Evolutionary conservation across 2,113 vertebrate genomes (phyloP).

Genomic region (Rattus norvegicus): DNA sequence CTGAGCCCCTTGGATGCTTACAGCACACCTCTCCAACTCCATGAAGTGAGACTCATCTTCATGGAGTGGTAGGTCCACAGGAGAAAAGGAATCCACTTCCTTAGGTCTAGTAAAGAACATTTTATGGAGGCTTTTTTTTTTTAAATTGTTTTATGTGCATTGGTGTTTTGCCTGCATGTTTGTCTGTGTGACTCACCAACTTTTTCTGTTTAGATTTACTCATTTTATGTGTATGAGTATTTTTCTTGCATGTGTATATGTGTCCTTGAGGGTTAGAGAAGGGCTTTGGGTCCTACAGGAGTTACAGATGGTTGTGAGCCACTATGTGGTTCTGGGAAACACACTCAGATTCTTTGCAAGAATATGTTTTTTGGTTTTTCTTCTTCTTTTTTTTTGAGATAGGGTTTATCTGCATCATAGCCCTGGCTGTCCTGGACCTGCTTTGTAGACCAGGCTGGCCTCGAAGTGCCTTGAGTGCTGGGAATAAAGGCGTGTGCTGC

Average conservation of each 20-base stretch:
- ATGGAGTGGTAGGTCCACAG: neutral
- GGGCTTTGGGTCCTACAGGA: neutral
- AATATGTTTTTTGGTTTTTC: neutral
- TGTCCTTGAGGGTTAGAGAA: neutral
- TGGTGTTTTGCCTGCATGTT: no score
- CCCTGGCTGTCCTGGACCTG: no score
- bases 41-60: neutral
- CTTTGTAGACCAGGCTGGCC: no score
- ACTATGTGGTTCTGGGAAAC: neutral
- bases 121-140: neutral
- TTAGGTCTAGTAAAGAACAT: neutral
- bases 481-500: no score
- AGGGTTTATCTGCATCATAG: no score
- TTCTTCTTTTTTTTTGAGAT: no score
- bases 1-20: neutral
- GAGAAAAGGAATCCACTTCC: neutral
- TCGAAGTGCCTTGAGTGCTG: no score
- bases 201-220: neutral
- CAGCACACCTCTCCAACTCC: neutral
- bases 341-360: neutral
- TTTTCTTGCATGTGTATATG: no score
- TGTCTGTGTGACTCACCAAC: no score
- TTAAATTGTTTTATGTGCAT: no score
- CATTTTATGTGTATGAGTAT: neutral
- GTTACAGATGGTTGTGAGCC: neutral